Base-by-base conservation (phyloP, 2,888 invertebrate species). In the Acronicta aceris region DNA sequence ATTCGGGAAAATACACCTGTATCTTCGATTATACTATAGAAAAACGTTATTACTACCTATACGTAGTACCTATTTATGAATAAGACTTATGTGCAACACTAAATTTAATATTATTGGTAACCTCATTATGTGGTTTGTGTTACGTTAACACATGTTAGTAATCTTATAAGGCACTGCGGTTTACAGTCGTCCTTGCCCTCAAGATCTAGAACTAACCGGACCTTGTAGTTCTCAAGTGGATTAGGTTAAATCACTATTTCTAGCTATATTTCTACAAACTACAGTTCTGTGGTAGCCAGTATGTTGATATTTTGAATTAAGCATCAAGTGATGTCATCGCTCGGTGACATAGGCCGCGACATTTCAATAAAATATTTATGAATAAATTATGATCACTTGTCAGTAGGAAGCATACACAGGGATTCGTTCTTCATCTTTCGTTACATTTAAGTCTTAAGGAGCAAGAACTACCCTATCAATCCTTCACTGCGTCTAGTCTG, bases 151-250 rank as follows among this genome's bases (percentile, higher is more conserved):
- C 45, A 49, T 65, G 59, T 48, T 40, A 46, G 65, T 51, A 45
- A 41, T 49, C 16, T 27, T 54, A 52, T 58, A 71, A 68, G 63
- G 52, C 48, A 52, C 57, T 78, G 79, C 74, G 77, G 77, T 78
- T 74, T 61, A 59, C 56, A 65, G 57, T 56, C 69, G 76, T 75
- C 88, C 89, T 89, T 89, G 89, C 74, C 85, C 82, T 81, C 81
- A 80, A 81, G 72, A 76, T 72, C 73, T 73, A 74, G 68, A 78
- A 74, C 71, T 66, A 81, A 74, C 79, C 83, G 83, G 84, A 86
- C 83, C 87, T 89, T 81, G 80, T 70, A 69, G 76, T 71, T 80
- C 79, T 78, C 59, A 63, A 68, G 60, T 61, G 51, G 50, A 58
- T 25, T 25, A 52, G 21, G 21, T n/a, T 67, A 45, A 40, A 51